These are phyloP conservation scores for Atta colombica DNA, from an alignment of 1,140 invertebrate genomes.

Conservation along the genomic window DNA sequence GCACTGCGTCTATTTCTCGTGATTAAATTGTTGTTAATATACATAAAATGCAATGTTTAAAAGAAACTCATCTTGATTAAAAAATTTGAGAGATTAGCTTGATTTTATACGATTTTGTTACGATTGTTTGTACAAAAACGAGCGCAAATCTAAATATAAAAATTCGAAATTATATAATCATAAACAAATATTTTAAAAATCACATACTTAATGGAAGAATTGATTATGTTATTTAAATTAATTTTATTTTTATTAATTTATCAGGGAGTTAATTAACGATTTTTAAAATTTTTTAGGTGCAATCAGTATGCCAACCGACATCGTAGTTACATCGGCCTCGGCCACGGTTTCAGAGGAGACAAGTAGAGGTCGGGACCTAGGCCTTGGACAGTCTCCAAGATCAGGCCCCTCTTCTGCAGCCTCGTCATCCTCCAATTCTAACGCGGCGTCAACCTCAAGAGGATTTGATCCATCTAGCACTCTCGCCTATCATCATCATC, in stretches of 20 bases:
- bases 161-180: neutral
- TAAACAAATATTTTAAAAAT: neutral
- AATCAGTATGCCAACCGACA: slow-evolving; percentile 84
- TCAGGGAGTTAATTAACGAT: neutral
- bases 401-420: slow-evolving; percentile 67
- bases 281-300: slow-evolving; percentile 69
- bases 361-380: slow-evolving; percentile 70
- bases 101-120: too few species aligned
- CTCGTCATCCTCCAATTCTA: slow-evolving; percentile 78
- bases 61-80: too few species aligned
- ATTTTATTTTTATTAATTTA: neutral
- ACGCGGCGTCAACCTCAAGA: slow-evolving; percentile 86
- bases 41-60: too few species aligned
- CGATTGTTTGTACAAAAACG: too few species aligned
- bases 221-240: neutral
- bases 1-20: too few species aligned
- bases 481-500: slow-evolving; percentile 90
- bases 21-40: too few species aligned
- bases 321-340: slow-evolving; percentile 83
- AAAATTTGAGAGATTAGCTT: too few species aligned
- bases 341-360: slow-evolving; percentile 79
- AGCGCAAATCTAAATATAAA: neutral
- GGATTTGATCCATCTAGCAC: slow-evolving; percentile 88
- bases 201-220: neutral
- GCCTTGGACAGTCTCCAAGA: slow-evolving; percentile 74